Evolutionary conservation across 1,140 invertebrate species (phyloP).

Genomic region (Cryptotermes secundus): DNA sequence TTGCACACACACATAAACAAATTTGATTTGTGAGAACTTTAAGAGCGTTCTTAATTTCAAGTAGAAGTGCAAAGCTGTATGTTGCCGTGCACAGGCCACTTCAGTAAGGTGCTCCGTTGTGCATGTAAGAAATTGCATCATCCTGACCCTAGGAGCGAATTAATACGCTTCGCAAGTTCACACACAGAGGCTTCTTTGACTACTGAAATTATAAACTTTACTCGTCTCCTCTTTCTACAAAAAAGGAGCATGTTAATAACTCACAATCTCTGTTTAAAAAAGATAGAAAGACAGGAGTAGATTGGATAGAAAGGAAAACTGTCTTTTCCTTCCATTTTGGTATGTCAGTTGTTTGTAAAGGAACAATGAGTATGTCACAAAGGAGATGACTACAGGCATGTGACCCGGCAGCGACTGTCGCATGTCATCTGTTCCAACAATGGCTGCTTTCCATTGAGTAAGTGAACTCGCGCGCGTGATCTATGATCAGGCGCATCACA

Average conservation of each 20-base stretch:
- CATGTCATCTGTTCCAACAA: constrained; percentile 9
- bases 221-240: neutral
- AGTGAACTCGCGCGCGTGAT: neutral
- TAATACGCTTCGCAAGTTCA: neutral
- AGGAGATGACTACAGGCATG: constrained; percentile 10
- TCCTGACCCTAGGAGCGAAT: neutral
- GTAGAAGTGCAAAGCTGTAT: too few relatives aligned
- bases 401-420: neutral
- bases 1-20: too few relatives aligned
- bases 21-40: too few relatives aligned
- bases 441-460: constrained; percentile 11
- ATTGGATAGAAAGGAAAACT: neutral
- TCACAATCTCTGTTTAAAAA: neutral
- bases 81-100: too few relatives aligned
- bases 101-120: neutral
- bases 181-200: neutral
- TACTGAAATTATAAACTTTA: neutral
- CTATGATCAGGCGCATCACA: neutral
- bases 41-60: too few relatives aligned
- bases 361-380: neutral
- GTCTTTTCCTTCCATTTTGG: constrained; percentile 5
- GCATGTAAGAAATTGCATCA: neutral
- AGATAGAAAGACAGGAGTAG: neutral
- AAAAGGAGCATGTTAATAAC: neutral
- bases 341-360: neutral